Evolutionary conservation across 23 tunicate genomes (phyloP).

Genomic region (Halocynthia roretzi): DNA sequence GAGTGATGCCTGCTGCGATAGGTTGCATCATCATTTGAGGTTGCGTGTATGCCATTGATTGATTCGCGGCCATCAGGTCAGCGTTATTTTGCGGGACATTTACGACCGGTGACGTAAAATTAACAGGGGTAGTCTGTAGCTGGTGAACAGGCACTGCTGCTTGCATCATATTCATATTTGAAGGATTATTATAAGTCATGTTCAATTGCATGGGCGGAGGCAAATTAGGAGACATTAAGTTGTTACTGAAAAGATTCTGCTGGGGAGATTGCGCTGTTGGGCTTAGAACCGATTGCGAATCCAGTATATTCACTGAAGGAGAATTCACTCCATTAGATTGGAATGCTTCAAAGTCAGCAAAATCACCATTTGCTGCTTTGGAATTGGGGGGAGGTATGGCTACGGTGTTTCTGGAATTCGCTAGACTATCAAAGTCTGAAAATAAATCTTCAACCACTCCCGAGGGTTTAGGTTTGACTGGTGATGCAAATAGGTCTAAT

Average conservation of each 20-base stretch:
- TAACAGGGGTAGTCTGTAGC: too few relatives aligned
- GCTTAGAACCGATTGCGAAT: neutral
- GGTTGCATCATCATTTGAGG: neutral
- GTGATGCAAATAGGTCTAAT: constrained; percentile 69
- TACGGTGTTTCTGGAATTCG: neutral
- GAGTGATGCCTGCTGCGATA: neutral
- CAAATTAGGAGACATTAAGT: neutral
- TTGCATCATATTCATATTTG: too few relatives aligned
- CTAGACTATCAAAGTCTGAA: constrained; percentile 17
- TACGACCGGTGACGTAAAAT: neutral
- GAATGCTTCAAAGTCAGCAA: constrained; percentile 16
- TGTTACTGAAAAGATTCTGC: neutral
- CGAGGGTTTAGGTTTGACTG: constrained; percentile 2
- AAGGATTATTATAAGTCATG: too few relatives aligned
- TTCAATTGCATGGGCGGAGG: neutral
- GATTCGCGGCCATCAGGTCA: neutral
- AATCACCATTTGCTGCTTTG: constrained; percentile 5
- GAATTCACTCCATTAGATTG: neutral
- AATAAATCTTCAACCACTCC: neutral
- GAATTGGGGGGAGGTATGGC: too few relatives aligned
- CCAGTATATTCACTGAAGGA: too few relatives aligned
- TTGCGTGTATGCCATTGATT: neutral
- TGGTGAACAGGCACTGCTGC: too few relatives aligned
- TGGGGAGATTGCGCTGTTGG: neutral
- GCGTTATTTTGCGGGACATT: neutral